Evolutionary conservation across 2,797 vertebrate genomes (phyloP).

Genomic region (Microchirus variegatus): DNA sequence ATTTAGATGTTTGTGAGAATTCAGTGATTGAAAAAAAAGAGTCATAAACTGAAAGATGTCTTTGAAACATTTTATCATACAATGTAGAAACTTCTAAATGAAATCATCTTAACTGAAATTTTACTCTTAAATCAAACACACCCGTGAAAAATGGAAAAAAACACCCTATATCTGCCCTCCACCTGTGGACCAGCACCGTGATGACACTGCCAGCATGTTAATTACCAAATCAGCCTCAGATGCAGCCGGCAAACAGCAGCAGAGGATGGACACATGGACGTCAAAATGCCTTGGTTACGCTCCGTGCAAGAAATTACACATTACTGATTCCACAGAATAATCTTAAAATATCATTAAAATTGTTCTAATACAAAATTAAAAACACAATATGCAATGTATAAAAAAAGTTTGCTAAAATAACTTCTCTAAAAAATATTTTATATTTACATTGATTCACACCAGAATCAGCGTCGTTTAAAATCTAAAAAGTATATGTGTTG

Average conservation of each 20-base stretch:
- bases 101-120: background rate
- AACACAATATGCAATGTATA: background rate
- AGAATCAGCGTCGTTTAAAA: too few species aligned
- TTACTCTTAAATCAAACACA: background rate
- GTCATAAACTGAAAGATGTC: too few species aligned
- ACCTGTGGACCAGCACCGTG: slow-evolving; percentile 61
- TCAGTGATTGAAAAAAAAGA: too few species aligned
- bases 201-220: background rate
- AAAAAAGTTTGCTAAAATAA: background rate
- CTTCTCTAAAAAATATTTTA: too few species aligned
- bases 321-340: slow-evolving; percentile 9
- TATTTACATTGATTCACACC: too few species aligned
- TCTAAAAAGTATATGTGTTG: too few species aligned
- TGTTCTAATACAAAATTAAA: background rate
- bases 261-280: slow-evolving; percentile 13
- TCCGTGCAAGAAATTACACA: slow-evolving; percentile 39
- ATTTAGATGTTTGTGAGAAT: too few species aligned
- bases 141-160: slow-evolving; percentile 38
- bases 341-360: background rate
- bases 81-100: too few species aligned
- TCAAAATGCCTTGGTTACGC: slow-evolving; percentile 14
- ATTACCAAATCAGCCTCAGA: slow-evolving; percentile 61
- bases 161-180: slow-evolving; percentile 25
- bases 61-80: too few species aligned
- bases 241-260: slow-evolving; percentile 27